A percentile compares a stretch with the other conserved stretches of the same genome.
phyloP scores from a whole-genome alignment of 2,888 invertebrate genomes.

The Rhorus exstirpatorius region DNA sequence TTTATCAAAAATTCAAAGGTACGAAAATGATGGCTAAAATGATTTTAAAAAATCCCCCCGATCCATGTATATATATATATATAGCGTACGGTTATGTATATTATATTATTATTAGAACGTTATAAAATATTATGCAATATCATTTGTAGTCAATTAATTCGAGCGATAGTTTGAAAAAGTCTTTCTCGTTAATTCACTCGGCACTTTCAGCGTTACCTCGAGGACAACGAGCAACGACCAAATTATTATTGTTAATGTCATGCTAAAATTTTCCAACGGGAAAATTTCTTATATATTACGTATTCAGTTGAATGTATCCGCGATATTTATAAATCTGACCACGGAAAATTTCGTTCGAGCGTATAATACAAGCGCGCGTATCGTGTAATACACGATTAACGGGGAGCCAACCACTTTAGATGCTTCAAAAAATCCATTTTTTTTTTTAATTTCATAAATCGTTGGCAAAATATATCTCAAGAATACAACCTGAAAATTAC shows the following conservation, averaged over 20 bases:
- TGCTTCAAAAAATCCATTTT: too few species aligned
- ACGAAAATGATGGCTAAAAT: slow-evolving; percentile 40
- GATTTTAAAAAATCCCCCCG: slow-evolving; percentile 21
- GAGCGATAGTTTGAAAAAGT: too few species aligned
- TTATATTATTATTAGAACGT: slow-evolving; percentile 15
- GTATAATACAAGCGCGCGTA: background rate
- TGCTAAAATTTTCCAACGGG: slow-evolving; percentile 1
- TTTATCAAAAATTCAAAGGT: slow-evolving; percentile 55
- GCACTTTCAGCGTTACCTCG: background rate
- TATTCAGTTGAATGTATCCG: slow-evolving; percentile 10
- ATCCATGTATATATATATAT: slow-evolving; percentile 17
- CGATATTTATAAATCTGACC: slow-evolving; percentile 26
- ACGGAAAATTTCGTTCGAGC: slow-evolving; percentile 34
- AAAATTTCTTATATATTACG: slow-evolving; percentile 17
- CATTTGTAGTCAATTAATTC: slow-evolving; percentile 6
- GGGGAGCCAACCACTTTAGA: too few species aligned
- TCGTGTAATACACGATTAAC: slow-evolving; percentile 32
- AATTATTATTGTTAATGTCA: slow-evolving; percentile 16
- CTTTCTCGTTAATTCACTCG: slow-evolving; percentile 26
- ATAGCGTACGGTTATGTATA: slow-evolving; percentile 1
- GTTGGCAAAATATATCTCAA: too few species aligned
- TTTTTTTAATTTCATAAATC: too few species aligned
- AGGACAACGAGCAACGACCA: slow-evolving; percentile 10
- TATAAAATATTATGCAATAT: slow-evolving; percentile 44
- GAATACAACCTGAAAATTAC: too few species aligned